A percentile compares a stretch with the other conserved stretches of the same genome.
These are phyloP conservation scores for Elaphurus davidianus DNA, from an alignment of 2,113 vertebrate genomes.

Conservation along the genomic window DNA sequence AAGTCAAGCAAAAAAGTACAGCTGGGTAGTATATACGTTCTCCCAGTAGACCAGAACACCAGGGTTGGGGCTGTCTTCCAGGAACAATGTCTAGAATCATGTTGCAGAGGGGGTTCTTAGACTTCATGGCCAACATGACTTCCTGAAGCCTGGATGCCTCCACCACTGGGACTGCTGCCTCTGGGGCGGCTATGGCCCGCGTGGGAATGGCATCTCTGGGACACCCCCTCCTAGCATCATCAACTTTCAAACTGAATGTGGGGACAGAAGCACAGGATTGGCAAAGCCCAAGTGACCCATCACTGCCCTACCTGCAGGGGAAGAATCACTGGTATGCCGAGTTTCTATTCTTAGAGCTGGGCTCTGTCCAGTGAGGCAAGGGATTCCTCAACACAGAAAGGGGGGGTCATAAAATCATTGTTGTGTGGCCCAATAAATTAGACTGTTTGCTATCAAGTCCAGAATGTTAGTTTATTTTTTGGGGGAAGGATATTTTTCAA, in stretches of 20 bases:
- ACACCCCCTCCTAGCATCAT: neutral
- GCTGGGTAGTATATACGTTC: neutral
- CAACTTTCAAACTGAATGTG: neutral
- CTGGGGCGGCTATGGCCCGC: accelerated
- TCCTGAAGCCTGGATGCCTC: neutral
- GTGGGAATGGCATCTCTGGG: neutral
- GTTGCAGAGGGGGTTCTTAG: neutral
- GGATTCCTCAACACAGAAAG: neutral
- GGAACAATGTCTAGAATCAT: neutral
- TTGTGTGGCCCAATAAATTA: neutral
- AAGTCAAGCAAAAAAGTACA: neutral
- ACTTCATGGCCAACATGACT: neutral
- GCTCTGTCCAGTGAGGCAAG: neutral
- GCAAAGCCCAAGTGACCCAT: neutral
- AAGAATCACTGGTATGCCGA: neutral
- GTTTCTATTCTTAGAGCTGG: neutral
- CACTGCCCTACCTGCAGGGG: neutral
- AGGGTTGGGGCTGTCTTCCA: neutral
- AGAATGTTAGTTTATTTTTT: neutral
- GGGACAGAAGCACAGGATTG: neutral
- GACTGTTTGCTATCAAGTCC: neutral
- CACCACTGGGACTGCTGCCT: neutral
- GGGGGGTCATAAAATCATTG: neutral
- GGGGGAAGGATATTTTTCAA: neutral
- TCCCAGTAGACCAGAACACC: neutral